Evolutionary conservation across 2,113 vertebrate species (phyloP).

Genomic region (Tupaia chinensis): DNA sequence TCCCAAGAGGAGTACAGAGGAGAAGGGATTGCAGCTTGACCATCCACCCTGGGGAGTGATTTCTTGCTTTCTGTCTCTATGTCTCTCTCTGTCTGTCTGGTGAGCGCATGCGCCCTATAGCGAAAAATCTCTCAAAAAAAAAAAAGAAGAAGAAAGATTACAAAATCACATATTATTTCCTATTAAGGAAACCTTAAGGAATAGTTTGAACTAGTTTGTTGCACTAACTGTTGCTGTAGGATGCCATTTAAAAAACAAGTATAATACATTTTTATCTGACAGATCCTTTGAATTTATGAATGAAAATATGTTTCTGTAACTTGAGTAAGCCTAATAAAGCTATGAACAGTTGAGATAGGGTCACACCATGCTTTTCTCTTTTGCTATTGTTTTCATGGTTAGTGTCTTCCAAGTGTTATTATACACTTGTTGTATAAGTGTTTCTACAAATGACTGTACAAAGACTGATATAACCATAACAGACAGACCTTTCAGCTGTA

Average conservation of each 20-base stretch:
- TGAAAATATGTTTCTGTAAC: neutral
- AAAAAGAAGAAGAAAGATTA: neutral
- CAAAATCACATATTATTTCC: neutral
- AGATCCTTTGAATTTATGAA: neutral
- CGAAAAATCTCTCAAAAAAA: too few species aligned
- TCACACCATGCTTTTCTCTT: neutral
- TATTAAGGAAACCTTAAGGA: neutral
- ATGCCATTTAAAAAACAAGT: neutral
- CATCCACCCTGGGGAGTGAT: too few species aligned
- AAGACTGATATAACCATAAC: rapidly evolving
- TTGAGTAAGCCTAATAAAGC: neutral
- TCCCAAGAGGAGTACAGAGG: too few species aligned
- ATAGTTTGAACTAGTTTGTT: neutral
- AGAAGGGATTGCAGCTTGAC: too few species aligned
- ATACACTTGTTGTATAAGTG: too few species aligned
- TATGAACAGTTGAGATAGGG: neutral
- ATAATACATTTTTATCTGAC: neutral
- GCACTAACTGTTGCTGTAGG: neutral
- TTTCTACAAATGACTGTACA: neutral
- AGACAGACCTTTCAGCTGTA: neutral
- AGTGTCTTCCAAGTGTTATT: neutral
- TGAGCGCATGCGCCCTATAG: too few species aligned
- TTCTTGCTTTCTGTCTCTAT: too few species aligned
- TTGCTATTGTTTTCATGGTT: neutral
- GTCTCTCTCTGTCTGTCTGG: too few species aligned